A percentile compares a stretch with the other conserved stretches of the same genome.
These are phyloP conservation scores for Dipodomys ordii DNA, from an alignment of 2,113 vertebrate genomes.

Conservation along the genomic window DNA sequence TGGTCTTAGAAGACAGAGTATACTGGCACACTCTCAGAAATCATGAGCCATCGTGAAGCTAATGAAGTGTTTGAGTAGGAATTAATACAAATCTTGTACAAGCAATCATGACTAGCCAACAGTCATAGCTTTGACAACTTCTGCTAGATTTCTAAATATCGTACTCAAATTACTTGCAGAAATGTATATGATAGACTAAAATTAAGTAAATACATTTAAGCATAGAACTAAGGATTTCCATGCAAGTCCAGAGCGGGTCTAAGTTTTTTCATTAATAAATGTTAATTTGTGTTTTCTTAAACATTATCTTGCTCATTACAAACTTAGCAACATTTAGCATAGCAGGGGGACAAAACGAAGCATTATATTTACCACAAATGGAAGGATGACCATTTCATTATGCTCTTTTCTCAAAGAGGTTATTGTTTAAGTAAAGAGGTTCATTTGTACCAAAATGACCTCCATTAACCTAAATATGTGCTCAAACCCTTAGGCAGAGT, in stretches of 20 bases:
- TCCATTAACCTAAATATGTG: neutral
- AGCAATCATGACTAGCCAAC: neutral
- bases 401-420: constrained; percentile 25
- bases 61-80: neutral
- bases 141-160: constrained; percentile 18
- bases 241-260: neutral
- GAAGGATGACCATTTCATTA: constrained; percentile 10
- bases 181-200: neutral
- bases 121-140: neutral
- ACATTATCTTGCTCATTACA: neutral
- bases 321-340: neutral
- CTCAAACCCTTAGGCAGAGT: neutral
- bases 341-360: neutral
- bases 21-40: neutral
- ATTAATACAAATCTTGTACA: constrained; percentile 44
- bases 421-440: neutral
- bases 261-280: constrained; percentile 22
- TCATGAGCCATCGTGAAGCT: constrained; percentile 21
- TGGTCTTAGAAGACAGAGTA: neutral
- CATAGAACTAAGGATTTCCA: constrained; percentile 14
- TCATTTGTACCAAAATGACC: neutral
- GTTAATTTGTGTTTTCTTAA: constrained; percentile 26
- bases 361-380: neutral
- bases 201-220: constrained; percentile 15
- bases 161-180: constrained; percentile 17